Evolutionary conservation across 2,113 vertebrate species (phyloP).

Genomic region (Aptenodytes patagonicus): DNA sequence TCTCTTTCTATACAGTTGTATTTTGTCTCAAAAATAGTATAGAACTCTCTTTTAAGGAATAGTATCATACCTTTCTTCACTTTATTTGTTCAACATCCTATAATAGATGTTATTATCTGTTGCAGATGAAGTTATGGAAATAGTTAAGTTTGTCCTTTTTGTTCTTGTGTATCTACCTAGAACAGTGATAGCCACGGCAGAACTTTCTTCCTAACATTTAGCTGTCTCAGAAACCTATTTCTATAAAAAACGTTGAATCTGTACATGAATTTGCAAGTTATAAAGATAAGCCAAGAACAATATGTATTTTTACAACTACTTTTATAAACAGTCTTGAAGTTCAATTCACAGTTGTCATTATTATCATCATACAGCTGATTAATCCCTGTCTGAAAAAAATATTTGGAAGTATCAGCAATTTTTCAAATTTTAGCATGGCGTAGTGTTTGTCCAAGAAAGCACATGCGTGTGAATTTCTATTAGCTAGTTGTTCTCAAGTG

Average conservation of each 20-base stretch:
- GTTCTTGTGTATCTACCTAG: not conserved
- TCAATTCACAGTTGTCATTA: not conserved
- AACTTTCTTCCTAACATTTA: not conserved
- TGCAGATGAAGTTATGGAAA: not conserved
- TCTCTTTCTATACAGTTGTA: not conserved
- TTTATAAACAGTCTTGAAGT: not conserved
- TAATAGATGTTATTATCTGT: not conserved
- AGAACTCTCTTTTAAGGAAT: not conserved
- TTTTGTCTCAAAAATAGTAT: not conserved
- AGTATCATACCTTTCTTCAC: not conserved
- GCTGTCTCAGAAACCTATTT: not conserved
- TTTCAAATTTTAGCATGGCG: not conserved
- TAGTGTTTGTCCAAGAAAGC: not conserved
- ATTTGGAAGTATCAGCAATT: not conserved
- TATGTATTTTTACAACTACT: not conserved
- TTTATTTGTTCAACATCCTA: not conserved
- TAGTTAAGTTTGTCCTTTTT: not conserved
- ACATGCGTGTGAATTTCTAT: not conserved
- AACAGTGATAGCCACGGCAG: not conserved
- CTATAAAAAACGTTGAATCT: not conserved
- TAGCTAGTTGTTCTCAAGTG: not conserved
- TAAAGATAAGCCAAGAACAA: not conserved
- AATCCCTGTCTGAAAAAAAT: not conserved
- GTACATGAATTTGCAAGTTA: not conserved
- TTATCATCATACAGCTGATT: not conserved